Evolutionary conservation across 2,888 invertebrate genomes (phyloP), one percentile per base, ranked within the genome.

Genomic region (Glyphotaelius pellucidus): DNA sequence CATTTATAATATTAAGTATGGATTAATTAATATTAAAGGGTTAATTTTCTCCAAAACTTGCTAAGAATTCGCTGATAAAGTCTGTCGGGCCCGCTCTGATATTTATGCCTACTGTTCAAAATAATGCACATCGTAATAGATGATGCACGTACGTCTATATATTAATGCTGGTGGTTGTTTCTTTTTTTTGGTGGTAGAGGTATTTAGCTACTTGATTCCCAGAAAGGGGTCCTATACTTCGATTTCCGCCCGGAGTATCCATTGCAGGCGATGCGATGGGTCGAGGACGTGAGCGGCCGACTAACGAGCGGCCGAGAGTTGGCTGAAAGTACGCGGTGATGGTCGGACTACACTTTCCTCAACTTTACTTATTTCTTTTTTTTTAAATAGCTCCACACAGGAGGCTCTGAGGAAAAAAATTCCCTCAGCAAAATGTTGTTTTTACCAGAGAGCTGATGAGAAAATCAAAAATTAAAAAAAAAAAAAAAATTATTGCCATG

Each of bases 231-330:
- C 90, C 91, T 92, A 92, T 92, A 92, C 92, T 93, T 91, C 93
- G 90, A 93, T 93, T 93, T 93, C 93, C 93, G 91, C 91, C 30
- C 81, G 85, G 90, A 90, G 91, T 92, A 92, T 92, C 92, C 92
- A 90, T 93, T 91, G 91, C 93, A 91, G 91, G 87, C 91, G 90
- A 90, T 52, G 87, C 92, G 90, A 90, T 52, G 89, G 90, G 87
- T 32, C 38, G 47, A 35, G 81, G 84, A 93, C 93, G 93, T 92
- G 93, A 91, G 81, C 89, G 79, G 93, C 32, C 87, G 83, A 32
- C 88, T 93, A 93, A 93, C 93, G 93, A 93, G 90, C 89, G 81
- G 32, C 85, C 31, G 83, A 83, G 83, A 83, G 83, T 67, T 67
- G n/a, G 25, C 67, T 67, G 67, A 9, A 67, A 67, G 9, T 25